These are phyloP conservation scores for Onychomys torridus DNA, from an alignment of 2,797 vertebrate species.

Conservation along the genomic window DNA sequence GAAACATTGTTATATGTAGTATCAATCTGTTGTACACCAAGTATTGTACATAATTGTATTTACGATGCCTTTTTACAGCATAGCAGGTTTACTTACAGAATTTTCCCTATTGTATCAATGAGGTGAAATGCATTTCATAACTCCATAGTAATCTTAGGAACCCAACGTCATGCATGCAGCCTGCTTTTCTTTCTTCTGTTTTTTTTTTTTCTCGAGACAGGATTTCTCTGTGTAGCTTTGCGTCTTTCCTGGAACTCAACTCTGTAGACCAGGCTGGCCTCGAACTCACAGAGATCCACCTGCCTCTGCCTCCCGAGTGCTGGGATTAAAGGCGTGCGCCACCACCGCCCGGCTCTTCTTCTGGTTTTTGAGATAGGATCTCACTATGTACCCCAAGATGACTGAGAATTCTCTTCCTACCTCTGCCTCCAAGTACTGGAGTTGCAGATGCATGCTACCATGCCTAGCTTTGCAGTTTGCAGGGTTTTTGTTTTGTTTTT, in stretches of 20 bases:
- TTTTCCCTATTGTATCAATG: background rate
- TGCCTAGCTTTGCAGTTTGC: background rate
- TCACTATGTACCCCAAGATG: background rate
- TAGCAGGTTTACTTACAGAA: background rate
- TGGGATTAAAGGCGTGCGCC: too few relatives aligned
- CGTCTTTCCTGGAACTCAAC: too few relatives aligned
- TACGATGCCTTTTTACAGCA: background rate
- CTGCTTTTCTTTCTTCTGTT: background rate
- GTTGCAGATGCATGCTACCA: background rate
- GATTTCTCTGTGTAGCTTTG: too few relatives aligned
- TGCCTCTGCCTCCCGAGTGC: too few relatives aligned
- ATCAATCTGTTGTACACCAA: background rate
- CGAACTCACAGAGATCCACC: too few relatives aligned
- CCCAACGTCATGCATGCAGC: background rate
- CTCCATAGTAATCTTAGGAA: background rate
- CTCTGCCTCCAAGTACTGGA: background rate
- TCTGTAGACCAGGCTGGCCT: too few relatives aligned
- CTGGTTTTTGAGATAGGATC: background rate
- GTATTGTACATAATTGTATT: background rate
- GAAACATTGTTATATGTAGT: background rate
- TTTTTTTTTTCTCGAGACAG: too few relatives aligned
- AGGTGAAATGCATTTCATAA: background rate
- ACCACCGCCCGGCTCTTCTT: too few relatives aligned
- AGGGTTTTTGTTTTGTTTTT: background rate
- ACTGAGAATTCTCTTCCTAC: background rate